Conservation (phyloP, 2,113 vertebrate species). For the Lepus timidus region DNA sequence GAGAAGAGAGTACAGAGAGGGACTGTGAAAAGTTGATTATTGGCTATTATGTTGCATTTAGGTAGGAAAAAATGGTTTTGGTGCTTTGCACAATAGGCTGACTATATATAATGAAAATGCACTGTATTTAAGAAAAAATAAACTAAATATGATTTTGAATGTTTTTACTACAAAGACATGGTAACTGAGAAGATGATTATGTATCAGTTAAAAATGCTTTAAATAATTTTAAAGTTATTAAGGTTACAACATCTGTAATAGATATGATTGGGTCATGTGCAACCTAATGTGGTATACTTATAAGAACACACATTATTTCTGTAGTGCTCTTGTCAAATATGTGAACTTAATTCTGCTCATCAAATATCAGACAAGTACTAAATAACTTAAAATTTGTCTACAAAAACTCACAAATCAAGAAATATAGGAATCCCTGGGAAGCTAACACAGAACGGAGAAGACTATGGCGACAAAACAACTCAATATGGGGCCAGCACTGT, state of each 20-base stretch:
- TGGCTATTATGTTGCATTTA: too few species aligned
- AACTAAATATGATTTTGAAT: too few species aligned
- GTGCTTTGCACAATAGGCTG: too few species aligned
- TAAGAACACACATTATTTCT: neutral
- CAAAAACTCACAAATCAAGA: neutral
- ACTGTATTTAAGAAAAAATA: too few species aligned
- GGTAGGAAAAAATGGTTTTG: too few species aligned
- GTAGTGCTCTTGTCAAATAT: neutral
- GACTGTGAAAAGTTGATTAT: too few species aligned
- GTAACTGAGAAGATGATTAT: too few species aligned
- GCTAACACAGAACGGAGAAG: neutral
- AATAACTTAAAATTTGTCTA: neutral
- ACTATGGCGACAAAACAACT: neutral
- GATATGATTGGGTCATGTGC: neutral
- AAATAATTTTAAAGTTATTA: neutral
- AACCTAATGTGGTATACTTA: neutral
- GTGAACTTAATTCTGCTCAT: neutral
- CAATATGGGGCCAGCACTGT: neutral
- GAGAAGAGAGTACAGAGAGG: too few species aligned
- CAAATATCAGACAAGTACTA: neutral
- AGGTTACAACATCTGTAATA: neutral
- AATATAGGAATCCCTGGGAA: neutral
- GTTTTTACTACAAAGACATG: too few species aligned
- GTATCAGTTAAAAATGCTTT: too few species aligned
- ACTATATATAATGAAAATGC: too few species aligned